A percentile compares a stretch with the other conserved stretches of the same genome.
Conservation (phyloP, 2,797 vertebrate species). For the Telmatherina bonti region DNA sequence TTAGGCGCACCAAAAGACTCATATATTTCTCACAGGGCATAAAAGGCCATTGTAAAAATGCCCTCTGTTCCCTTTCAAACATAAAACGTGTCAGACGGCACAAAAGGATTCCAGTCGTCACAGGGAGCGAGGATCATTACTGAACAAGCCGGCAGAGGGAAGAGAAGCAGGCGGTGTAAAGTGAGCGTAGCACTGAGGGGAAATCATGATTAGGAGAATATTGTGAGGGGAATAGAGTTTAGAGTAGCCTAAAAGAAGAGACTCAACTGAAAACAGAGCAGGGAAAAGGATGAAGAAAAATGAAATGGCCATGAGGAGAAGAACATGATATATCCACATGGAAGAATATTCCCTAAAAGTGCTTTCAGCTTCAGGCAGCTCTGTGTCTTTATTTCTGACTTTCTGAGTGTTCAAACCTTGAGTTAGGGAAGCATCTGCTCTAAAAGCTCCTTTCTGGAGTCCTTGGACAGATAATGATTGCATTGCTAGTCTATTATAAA, state of each 20-base stretch:
- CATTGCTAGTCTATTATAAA: slow-evolving; percentile 64
- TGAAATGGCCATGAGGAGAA: slow-evolving; percentile 21
- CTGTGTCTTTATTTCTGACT: slow-evolving; percentile 40
- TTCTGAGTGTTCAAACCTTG: slow-evolving; percentile 57
- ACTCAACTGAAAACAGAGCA: slow-evolving; percentile 2
- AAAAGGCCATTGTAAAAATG: slow-evolving; percentile 81
- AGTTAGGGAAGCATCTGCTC: slow-evolving; percentile 61
- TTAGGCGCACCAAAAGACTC: slow-evolving; percentile 77
- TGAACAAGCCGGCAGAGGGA: slow-evolving; percentile 53
- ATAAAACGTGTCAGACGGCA: slow-evolving; percentile 79
- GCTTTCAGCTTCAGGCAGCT: slow-evolving; percentile 37
- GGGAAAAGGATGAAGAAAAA: slow-evolving; percentile 10
- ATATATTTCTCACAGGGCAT: slow-evolving; percentile 82
- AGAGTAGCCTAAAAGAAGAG: slow-evolving; percentile 40
- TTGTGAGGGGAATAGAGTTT: slow-evolving; percentile 33
- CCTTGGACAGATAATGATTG: slow-evolving; percentile 73
- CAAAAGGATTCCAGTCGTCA: slow-evolving; percentile 78
- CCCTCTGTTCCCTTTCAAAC: slow-evolving; percentile 80
- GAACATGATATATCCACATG: not conserved
- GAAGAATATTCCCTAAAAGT: slow-evolving; percentile 41
- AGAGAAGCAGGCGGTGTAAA: slow-evolving; percentile 47
- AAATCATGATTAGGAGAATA: slow-evolving; percentile 65
- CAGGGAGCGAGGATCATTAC: slow-evolving; percentile 75
- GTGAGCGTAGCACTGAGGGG: slow-evolving; percentile 46
- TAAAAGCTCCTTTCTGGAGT: slow-evolving; percentile 63